A percentile compares a stretch with the other conserved stretches of the same genome.
phyloP scores from a whole-genome alignment of 53 echinoderm and acorn worm genomes.

The Zoroaster sp. region DNA sequence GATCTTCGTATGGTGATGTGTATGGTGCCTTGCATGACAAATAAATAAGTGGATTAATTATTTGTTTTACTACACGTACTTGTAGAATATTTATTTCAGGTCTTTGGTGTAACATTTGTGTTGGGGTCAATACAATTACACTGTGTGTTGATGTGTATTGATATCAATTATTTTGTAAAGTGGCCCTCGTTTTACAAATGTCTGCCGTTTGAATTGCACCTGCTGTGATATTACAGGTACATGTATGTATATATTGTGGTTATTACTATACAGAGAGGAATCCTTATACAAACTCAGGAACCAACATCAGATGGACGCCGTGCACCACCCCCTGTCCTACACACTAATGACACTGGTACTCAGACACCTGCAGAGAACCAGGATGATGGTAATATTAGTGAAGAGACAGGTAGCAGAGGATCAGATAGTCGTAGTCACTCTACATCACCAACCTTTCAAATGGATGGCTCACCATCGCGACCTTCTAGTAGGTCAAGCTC shows the following conservation, averaged over 20 bases:
- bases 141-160: no score
- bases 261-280: constrained; percentile 16
- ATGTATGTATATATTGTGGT: background rate
- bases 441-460: constrained; percentile 77
- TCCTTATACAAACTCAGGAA: constrained; percentile 55
- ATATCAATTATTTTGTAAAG: no score
- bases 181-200: no score
- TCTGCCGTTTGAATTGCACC: no score
- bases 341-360: constrained; percentile 73
- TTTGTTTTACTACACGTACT: no score
- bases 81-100: no score
- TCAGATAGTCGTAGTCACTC: constrained; percentile 86
- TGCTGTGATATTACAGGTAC: no score
- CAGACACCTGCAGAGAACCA: constrained; percentile 85
- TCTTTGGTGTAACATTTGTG: no score
- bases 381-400: constrained; percentile 65
- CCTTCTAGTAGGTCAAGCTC: constrained; percentile 93
- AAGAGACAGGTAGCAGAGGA: constrained; percentile 70
- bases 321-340: constrained; percentile 83
- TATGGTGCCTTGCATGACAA: no score
- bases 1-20: no score
- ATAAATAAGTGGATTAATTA: no score
- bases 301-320: constrained; percentile 82
- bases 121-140: no score
- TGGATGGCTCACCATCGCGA: constrained; percentile 86